Evolutionary conservation across 2,797 vertebrate genomes (phyloP).

Genomic region (Hydrophis major): DNA sequence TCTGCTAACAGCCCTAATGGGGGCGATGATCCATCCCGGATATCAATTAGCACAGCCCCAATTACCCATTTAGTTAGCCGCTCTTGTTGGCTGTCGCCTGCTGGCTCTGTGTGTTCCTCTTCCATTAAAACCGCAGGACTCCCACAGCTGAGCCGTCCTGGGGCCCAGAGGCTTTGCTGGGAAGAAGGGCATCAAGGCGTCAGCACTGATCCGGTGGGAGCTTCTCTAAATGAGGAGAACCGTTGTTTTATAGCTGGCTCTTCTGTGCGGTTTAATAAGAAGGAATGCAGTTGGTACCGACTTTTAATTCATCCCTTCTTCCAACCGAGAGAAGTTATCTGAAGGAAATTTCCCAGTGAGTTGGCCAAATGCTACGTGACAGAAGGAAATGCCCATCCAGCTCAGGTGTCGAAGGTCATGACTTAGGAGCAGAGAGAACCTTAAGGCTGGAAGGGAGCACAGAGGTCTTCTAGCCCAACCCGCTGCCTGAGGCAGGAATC

Average conservation of each 20-base stretch:
- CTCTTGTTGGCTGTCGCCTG: neutral
- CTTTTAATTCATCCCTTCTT: neutral
- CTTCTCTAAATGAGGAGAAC: neutral
- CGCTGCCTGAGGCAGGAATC: too few relatives aligned
- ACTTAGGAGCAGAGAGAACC: constrained; percentile 43
- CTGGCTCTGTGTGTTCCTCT: neutral
- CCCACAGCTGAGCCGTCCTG: neutral
- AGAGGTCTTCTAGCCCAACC: too few relatives aligned
- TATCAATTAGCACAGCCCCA: constrained; percentile 54
- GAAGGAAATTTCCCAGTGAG: neutral
- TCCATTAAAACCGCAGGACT: neutral
- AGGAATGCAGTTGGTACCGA: neutral
- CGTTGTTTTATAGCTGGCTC: neutral
- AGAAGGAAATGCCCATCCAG: constrained; percentile 53
- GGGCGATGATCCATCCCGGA: constrained; percentile 48
- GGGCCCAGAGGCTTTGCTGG: neutral
- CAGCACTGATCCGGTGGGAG: neutral
- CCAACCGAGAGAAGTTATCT: neutral
- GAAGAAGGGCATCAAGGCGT: neutral
- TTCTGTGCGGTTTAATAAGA: neutral
- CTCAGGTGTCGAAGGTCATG: constrained; percentile 57
- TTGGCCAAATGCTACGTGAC: neutral
- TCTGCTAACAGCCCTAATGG: constrained; percentile 50
- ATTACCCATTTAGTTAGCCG: constrained; percentile 33
- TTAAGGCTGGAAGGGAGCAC: neutral